Percentiles rank a stretch among this genome's conserved stretches.
Evolutionary conservation across 1,140 invertebrate species (phyloP).

Genomic region (Cotesia vestalis): DNA sequence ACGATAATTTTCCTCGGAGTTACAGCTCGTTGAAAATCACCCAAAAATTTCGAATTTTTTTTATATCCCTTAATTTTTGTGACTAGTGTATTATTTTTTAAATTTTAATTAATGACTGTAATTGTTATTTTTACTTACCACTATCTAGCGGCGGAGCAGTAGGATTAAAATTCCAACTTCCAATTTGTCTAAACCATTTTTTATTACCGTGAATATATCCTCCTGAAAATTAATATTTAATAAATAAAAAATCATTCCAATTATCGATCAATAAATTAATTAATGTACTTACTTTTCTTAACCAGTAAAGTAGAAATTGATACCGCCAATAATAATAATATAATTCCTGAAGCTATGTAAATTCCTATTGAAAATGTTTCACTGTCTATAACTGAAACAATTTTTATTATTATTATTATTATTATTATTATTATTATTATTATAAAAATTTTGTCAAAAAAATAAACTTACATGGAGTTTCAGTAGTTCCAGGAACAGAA

Average conservation of each 20-base stretch:
- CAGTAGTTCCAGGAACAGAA: no score
- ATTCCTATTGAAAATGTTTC: constrained; percentile 13
- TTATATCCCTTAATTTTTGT: no score
- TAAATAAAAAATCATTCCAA: neutral
- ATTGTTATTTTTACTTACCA: constrained; percentile 27
- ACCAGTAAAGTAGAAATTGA: no score
- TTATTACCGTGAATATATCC: neutral
- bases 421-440: no score
- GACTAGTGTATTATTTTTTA: no score
- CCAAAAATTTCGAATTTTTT: no score
- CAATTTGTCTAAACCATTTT: constrained; percentile 21
- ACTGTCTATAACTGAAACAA: neutral
- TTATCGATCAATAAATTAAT: neutral
- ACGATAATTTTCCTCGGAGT: no score
- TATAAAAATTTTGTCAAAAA: no score
- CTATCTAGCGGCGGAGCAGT: constrained; percentile 35
- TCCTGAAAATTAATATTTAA: constrained; percentile 18
- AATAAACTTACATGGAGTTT: no score
- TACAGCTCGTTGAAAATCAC: no score
- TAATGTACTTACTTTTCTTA: neutral
- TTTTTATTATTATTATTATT: constrained; percentile 5
- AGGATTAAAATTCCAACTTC: constrained; percentile 31
- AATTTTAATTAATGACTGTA: no score
- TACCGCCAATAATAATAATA: no score
- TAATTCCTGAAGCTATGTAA: neutral